phyloP scores from a whole-genome alignment of 1,140 invertebrate genomes.

The Sinella curviseta region DNA sequence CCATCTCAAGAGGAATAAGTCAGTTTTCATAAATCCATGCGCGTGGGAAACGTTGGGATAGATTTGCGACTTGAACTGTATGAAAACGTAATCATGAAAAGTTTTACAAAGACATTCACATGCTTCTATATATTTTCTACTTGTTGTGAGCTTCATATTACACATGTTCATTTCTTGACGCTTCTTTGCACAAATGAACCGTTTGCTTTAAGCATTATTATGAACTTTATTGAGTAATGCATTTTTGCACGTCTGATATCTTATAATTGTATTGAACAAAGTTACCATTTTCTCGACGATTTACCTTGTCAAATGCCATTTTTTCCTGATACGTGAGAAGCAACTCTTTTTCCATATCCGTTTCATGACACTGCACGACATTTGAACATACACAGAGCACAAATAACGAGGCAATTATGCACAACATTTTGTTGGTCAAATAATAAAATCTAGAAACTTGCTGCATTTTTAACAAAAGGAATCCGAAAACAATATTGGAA shows the following conservation, averaged over 20 bases:
- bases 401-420: not conserved
- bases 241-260: not conserved
- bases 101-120: not conserved
- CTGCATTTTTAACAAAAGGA: too few relatives aligned
- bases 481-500: too few relatives aligned
- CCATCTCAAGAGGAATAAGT: constrained; percentile 4
- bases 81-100: constrained; percentile 1
- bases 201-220: not conserved
- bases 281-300: not conserved
- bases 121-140: not conserved
- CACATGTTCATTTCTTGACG: too few relatives aligned
- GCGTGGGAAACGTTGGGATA: not conserved
- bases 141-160: not conserved
- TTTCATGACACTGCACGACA: constrained; percentile 4
- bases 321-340: not conserved
- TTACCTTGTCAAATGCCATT: constrained; percentile 7
- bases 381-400: not conserved
- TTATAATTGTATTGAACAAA: too few relatives aligned
- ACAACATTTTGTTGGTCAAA: not conserved
- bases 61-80: constrained; percentile 17
- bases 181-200: too few relatives aligned
- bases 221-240: not conserved
- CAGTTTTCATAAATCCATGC: not conserved
- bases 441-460: too few relatives aligned
- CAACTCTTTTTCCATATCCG: not conserved